These are phyloP conservation scores for Halocynthia roretzi DNA, from an alignment of 23 tunicate species.

Conservation along the genomic window DNA sequence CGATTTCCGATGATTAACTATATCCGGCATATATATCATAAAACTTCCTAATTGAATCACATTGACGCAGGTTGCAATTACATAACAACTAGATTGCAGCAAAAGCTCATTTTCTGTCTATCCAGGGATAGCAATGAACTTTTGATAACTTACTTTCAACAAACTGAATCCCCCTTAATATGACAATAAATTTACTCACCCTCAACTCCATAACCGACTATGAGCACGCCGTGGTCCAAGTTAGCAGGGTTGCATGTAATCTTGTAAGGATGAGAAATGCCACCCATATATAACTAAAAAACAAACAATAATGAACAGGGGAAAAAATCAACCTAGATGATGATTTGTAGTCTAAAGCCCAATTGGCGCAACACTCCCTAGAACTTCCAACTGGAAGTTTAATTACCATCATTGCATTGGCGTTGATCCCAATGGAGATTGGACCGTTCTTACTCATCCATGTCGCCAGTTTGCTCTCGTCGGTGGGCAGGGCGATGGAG, in stretches of 20 bases:
- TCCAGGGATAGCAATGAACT: neutral
- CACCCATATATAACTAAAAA: slow-evolving; percentile 89
- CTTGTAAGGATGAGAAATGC: slow-evolving; percentile 93
- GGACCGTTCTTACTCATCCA: slow-evolving; percentile 87
- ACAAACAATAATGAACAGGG: neutral
- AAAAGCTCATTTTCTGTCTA: neutral
- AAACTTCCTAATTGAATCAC: no score
- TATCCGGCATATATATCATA: no score
- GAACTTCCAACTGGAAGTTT: neutral
- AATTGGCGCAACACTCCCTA: neutral
- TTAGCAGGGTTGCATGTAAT: slow-evolving; percentile 81
- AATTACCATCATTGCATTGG: slow-evolving; percentile 88
- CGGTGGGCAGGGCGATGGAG: slow-evolving; percentile 71
- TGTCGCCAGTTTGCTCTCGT: slow-evolving; percentile 48
- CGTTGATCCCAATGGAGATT: slow-evolving; percentile 93
- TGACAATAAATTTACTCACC: neutral
- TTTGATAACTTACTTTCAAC: neutral
- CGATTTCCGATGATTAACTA: no score
- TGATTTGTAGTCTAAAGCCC: neutral
- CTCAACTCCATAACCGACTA: slow-evolving; percentile 87
- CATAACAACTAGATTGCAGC: neutral
- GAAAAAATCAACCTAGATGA: neutral
- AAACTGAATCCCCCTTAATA: neutral
- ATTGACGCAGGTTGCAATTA: neutral
- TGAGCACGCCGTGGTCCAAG: slow-evolving; percentile 96